These are phyloP conservation scores for Rhegmatorhina hoffmannsi DNA, from an alignment of 2,113 vertebrate species.

Conservation along the genomic window DNA sequence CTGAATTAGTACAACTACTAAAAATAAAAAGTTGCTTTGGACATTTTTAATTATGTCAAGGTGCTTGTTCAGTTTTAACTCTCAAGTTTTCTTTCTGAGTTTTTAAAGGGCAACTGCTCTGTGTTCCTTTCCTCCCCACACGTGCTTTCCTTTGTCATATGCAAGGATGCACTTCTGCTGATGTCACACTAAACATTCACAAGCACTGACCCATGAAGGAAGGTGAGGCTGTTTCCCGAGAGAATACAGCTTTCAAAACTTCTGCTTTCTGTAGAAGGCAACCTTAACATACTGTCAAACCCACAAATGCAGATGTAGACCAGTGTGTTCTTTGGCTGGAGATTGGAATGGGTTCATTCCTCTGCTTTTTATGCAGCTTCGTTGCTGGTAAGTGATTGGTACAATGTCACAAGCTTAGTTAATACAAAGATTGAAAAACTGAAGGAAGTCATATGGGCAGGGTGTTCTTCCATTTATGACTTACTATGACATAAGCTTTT, in stretches of 20 bases:
- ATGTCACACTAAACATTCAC: background rate
- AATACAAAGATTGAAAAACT: background rate
- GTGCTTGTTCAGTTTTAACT: background rate
- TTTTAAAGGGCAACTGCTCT: background rate
- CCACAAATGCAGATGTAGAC: background rate
- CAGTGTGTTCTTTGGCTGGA: background rate
- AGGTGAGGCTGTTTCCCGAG: background rate
- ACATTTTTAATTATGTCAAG: background rate
- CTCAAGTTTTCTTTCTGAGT: background rate
- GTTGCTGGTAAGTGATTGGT: background rate
- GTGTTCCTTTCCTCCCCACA: background rate
- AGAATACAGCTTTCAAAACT: background rate
- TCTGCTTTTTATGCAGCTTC: background rate
- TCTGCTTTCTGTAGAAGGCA: background rate
- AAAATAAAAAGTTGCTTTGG: background rate
- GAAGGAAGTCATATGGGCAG: background rate
- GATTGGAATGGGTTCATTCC: background rate
- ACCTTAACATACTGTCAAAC: background rate
- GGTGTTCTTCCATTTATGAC: background rate
- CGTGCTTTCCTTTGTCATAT: background rate
- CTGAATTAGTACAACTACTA: background rate
- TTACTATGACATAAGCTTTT: background rate
- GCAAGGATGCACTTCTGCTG: background rate
- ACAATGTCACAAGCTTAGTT: background rate
- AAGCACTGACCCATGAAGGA: background rate